phyloP scores from a whole-genome alignment of 2,113 vertebrate species.

The Macrotus californicus region DNA sequence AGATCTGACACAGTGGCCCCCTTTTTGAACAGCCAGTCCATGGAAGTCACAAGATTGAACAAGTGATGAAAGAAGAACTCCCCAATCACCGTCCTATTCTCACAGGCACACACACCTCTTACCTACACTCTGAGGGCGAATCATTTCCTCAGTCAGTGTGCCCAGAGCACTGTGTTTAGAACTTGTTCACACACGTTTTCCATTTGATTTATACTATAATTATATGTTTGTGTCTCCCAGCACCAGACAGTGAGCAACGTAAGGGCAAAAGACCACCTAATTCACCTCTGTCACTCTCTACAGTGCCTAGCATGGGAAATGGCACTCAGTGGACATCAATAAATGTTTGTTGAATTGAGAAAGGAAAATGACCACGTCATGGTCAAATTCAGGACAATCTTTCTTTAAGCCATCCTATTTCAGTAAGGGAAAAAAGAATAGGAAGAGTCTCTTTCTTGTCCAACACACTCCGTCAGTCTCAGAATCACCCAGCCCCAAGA shows the following conservation, averaged over 20 bases:
- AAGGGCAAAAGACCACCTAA: background rate
- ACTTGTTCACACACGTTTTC: background rate
- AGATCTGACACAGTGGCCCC: background rate
- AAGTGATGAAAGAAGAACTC: background rate
- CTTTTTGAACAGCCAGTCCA: background rate
- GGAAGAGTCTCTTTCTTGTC: background rate
- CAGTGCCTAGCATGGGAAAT: background rate
- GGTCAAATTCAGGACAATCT: background rate
- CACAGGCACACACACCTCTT: background rate
- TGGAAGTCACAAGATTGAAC: background rate
- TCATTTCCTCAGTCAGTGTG: background rate
- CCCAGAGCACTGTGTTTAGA: background rate
- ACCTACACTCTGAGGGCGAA: background rate
- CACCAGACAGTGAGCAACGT: background rate
- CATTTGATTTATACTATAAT: conserved; percentile 8
- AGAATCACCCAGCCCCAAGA: background rate
- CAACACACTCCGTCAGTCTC: background rate
- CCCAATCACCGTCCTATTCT: background rate
- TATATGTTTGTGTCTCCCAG: conserved; percentile 17
- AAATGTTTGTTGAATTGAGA: background rate
- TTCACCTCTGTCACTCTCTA: background rate
- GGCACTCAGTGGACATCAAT: background rate
- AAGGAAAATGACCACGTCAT: background rate
- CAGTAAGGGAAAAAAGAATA: background rate
- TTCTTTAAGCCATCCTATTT: background rate